Evolutionary conservation across 2,888 invertebrate species (phyloP), one percentile per base, ranked within the genome.

Genomic region (Amaurobius ferox): DNA sequence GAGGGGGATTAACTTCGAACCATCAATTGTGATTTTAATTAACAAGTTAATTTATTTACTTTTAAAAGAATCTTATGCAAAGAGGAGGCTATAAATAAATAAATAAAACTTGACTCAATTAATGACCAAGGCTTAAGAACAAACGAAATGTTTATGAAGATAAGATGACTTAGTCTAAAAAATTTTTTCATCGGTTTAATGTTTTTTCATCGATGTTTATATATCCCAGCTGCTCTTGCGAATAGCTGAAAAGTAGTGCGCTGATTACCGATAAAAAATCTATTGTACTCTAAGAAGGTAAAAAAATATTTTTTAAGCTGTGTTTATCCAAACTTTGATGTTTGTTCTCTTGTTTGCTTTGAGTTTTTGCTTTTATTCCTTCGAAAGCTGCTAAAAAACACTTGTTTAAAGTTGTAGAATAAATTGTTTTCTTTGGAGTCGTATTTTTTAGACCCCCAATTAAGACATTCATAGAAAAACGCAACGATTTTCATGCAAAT

Each of bases 11-110:
- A 85, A 72, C 67, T 44, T 29, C 28, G 77, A 72, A 77, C 72
- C 76, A 85, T 85, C 77, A 85, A 85, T 85, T 85, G 83, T 85
- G 77, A 77, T 85, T 85, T 85, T 85, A 85, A 85, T 85, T 85
- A 85, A 72, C 83, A 85, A 77, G 64, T 85, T 85, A 85, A 85
- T 85, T 85, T 85, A 85, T 85, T 85, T 85, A 76, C 77, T 85
- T 66, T 77, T 26, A 77, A 85, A 72, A 71, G 77, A 85, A 39
- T 66, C 66, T 29, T n/a, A 6, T 30, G 64, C 16, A 39, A 61
- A 13, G 39, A 30, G 35, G 70, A 80, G 48, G 66, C 26, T n/a
- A 70, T 71, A 83, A 77, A 72, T 85, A 85, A 85, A 72, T 85
- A 85, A 85, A 77, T 85, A 85, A 77, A n/a, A 77, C 64, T 61